A percentile compares a stretch with the other conserved stretches of the same genome.
Evolutionary conservation across 2,888 invertebrate genomes (phyloP).

Genomic region (Cephonodes hylas): DNA sequence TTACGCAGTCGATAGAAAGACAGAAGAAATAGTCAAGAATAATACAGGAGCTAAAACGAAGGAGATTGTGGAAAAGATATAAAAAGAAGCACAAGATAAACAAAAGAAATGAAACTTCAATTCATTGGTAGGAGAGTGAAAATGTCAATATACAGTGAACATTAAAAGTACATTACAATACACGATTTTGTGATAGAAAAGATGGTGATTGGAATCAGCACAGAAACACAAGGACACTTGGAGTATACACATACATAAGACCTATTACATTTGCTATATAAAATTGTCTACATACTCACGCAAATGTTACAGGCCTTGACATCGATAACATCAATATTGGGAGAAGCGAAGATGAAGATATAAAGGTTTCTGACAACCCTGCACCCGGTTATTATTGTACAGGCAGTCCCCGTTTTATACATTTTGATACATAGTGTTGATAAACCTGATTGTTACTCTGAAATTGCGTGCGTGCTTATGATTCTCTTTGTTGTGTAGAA

Average conservation of each 20-base stretch:
- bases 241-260: neutral
- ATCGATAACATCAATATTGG: neutral
- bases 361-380: slow-evolving; percentile 3
- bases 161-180: neutral
- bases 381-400: neutral
- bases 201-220: neutral
- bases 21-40: neutral
- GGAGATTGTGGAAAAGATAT: neutral
- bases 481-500: no score
- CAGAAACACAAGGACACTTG: neutral
- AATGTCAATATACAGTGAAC: neutral
- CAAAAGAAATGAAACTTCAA: neutral
- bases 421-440: neutral
- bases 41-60: neutral
- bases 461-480: no score
- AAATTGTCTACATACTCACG: neutral
- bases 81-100: neutral
- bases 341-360: neutral
- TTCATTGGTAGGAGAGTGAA: neutral
- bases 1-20: no score
- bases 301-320: neutral
- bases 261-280: neutral
- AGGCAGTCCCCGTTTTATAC: neutral
- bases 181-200: no score
- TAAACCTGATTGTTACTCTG: no score